Conservation (phyloP, 2,797 vertebrate genomes). For the Neosilurus mollespiculum region DNA sequence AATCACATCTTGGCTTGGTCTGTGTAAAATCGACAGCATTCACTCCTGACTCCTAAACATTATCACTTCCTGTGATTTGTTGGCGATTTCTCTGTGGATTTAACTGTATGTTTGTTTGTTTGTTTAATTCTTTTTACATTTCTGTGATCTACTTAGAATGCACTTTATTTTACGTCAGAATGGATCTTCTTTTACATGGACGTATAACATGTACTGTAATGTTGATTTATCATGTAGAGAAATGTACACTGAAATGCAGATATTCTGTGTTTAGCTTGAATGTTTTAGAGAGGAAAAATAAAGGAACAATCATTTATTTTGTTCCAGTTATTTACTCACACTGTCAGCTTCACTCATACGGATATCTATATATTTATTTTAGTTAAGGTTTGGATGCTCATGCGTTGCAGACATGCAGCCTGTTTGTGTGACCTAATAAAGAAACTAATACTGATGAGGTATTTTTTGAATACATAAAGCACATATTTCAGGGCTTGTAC, state of each 20-base stretch:
- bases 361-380: slow-evolving; percentile 65
- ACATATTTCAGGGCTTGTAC: no score
- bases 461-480: background rate
- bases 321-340: slow-evolving; percentile 15
- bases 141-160: slow-evolving; percentile 61
- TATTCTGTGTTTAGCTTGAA: slow-evolving; percentile 42
- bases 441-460: slow-evolving; percentile 16
- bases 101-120: slow-evolving; percentile 43
- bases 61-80: slow-evolving; percentile 41
- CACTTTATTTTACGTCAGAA: slow-evolving; percentile 74
- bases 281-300: slow-evolving; percentile 24
- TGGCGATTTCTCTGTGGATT: slow-evolving; percentile 58
- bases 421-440: slow-evolving; percentile 69
- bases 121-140: slow-evolving; percentile 48
- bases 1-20: background rate
- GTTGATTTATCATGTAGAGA: slow-evolving; percentile 56
- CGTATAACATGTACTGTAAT: slow-evolving; percentile 59
- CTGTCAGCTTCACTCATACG: slow-evolving; percentile 45
- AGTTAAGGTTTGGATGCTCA: slow-evolving; percentile 69
- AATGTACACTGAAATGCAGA: slow-evolving; percentile 46
- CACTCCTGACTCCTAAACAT: slow-evolving; percentile 48
- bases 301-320: slow-evolving; percentile 23
- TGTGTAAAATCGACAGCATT: slow-evolving; percentile 50
- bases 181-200: slow-evolving; percentile 57
- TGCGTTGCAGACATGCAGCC: slow-evolving; percentile 69